Conservation (phyloP, 2,888 invertebrate genomes). For the Cryptus viduatorius region DNA sequence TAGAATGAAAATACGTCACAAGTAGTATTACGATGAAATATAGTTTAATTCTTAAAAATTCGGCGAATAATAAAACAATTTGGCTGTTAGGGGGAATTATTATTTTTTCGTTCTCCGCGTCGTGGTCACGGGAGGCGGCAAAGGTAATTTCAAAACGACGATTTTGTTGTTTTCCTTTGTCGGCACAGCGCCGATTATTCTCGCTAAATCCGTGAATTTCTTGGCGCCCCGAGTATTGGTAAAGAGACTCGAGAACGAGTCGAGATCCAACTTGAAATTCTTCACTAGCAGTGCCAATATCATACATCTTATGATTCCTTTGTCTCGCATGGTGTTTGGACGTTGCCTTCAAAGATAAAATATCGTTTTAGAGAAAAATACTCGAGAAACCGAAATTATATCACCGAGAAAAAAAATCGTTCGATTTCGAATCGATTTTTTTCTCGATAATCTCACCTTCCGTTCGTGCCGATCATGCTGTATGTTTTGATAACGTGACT, state of each 20-base stretch:
- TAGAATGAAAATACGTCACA: not conserved
- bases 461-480: conserved; percentile 75
- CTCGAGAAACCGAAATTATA: not conserved
- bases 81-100: not conserved
- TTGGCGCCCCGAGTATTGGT: conserved; percentile 73
- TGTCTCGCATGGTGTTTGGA: conserved; percentile 79
- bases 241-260: conserved; percentile 76
- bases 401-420: conserved; percentile 10
- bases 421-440: not conserved
- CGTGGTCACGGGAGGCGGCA: conserved; percentile 73
- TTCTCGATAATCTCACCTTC: conserved; percentile 74
- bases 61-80: not conserved
- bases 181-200: conserved; percentile 76
- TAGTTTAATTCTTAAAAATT: conserved; percentile 28
- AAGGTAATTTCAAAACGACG: conserved; percentile 78
- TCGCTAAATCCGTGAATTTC: conserved; percentile 78
- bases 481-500: conserved; percentile 76
- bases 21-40: not conserved
- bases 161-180: conserved; percentile 77
- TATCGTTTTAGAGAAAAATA: not conserved
- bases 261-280: conserved; percentile 78
- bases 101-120: conserved; percentile 70
- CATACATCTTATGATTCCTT: conserved; percentile 80
- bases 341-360: conserved; percentile 75
- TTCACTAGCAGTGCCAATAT: conserved; percentile 77